Percentiles rank a stretch among this genome's conserved stretches.
phyloP scores from a whole-genome alignment of 2,113 vertebrate genomes.

The Ceyx melanurus region DNA sequence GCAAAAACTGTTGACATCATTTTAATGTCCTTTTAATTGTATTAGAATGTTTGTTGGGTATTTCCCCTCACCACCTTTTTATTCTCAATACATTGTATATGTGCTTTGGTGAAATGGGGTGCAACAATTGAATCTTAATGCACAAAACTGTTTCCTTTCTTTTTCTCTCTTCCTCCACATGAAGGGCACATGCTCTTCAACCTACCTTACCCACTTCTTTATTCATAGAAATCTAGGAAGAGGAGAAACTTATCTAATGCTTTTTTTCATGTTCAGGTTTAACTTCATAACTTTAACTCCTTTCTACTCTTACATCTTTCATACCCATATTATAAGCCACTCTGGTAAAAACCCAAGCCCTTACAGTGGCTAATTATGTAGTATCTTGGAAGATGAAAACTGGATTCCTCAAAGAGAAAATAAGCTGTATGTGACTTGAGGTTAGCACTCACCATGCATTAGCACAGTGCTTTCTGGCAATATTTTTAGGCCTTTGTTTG shows the following conservation, averaged over 20 bases:
- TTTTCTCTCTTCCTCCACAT: not conserved
- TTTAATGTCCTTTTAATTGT: not conserved
- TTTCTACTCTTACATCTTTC: not conserved
- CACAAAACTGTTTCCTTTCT: not conserved
- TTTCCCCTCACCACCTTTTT: not conserved
- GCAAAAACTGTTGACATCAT: not conserved
- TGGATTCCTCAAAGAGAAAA: not conserved
- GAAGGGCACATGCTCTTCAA: not conserved
- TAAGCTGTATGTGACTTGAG: not conserved
- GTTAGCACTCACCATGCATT: not conserved
- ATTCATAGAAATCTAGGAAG: not conserved
- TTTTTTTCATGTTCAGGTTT: not conserved
- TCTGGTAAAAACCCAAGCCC: not conserved
- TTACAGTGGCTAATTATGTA: not conserved
- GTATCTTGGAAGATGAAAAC: not conserved
- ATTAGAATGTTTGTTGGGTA: not conserved
- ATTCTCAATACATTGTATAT: not conserved
- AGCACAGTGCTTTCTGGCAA: not conserved
- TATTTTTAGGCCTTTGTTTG: not conserved
- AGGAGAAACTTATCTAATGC: not conserved
- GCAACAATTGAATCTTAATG: not conserved
- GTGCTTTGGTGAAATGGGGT: fast-evolving
- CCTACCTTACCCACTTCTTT: not conserved
- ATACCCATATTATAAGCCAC: not conserved
- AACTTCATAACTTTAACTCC: not conserved